Evolutionary conservation across 2,888 invertebrate species (phyloP).

Genomic region (Anthrax anthrax): DNA sequence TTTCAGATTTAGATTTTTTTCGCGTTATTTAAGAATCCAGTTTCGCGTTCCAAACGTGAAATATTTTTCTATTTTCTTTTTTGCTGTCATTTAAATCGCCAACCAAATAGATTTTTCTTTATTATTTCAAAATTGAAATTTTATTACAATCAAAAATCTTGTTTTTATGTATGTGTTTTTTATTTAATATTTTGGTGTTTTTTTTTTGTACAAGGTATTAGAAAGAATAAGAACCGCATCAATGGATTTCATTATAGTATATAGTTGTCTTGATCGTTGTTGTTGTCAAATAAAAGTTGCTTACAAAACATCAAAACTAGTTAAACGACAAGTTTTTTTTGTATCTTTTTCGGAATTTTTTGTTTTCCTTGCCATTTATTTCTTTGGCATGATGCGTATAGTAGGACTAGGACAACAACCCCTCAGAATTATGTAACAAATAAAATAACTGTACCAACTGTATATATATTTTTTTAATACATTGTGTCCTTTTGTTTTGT

Average conservation of each 20-base stretch:
- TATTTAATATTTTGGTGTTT: too few species aligned
- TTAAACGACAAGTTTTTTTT: neutral
- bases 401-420: conserved; percentile 3
- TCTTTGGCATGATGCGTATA: neutral
- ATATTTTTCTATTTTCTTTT: too few species aligned
- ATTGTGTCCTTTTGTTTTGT: neutral
- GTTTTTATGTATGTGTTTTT: too few species aligned
- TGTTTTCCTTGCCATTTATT: neutral
- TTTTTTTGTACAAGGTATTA: too few species aligned
- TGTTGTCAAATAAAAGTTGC: too few species aligned
- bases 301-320: neutral
- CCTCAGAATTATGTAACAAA: neutral
- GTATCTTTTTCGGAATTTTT: neutral
- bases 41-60: neutral
- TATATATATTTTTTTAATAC: neutral
- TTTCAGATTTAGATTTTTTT: too few species aligned
- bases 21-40: neutral
- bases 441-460: neutral
- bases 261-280: too few species aligned
- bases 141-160: too few species aligned
- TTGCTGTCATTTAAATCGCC: too few species aligned
- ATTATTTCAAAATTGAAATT: too few species aligned
- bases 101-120: neutral
- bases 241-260: neutral
- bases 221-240: neutral